Percentiles rank a stretch among this genome's conserved stretches.
Conservation (phyloP, 1,140 invertebrate species). For the Penaeus indicus region DNA sequence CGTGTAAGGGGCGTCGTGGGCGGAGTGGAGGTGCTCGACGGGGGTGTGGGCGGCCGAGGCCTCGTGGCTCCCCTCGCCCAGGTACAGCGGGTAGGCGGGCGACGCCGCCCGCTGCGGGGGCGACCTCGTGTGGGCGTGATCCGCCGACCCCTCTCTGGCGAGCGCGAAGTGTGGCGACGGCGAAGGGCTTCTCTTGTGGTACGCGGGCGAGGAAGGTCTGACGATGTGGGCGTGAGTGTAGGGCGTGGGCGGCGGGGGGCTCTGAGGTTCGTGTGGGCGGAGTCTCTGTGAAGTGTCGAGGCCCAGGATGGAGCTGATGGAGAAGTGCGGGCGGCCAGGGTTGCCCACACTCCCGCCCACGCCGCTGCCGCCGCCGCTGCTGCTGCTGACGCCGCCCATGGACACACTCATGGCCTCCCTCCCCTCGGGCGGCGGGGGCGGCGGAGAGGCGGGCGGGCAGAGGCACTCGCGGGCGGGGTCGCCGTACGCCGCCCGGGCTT, state of each 20-base stretch:
- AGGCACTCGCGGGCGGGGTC: conserved; percentile 13
- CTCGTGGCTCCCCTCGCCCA: conserved; percentile 29
- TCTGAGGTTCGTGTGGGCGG: conserved; percentile 3
- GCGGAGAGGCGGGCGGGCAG: conserved; percentile 32
- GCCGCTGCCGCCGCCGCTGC: conserved; percentile 23
- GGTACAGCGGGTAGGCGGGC: conserved; percentile 41
- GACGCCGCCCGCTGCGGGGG: conserved; percentile 24
- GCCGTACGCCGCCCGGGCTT: not conserved
- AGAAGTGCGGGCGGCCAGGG: conserved; percentile 61
- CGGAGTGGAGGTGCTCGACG: not conserved
- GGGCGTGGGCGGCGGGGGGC: not conserved
- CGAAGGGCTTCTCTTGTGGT: conserved; percentile 5
- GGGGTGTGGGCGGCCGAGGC: conserved; percentile 10
- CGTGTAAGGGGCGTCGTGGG: not conserved
- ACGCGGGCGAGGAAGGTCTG: not conserved
- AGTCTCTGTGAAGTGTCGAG: conserved; percentile 43
- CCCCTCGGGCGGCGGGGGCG: not conserved
- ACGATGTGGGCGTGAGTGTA: not conserved
- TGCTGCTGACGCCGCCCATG: conserved; percentile 7
- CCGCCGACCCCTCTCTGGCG: too few relatives aligned
- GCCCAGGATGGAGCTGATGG: conserved; percentile 65
- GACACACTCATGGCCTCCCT: conserved; percentile 23
- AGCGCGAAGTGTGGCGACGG: not conserved
- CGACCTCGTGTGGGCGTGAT: not conserved
- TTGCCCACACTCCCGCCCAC: not conserved